Conservation (phyloP, 1,140 invertebrate genomes). For the Halotydeus destructor region DNA sequence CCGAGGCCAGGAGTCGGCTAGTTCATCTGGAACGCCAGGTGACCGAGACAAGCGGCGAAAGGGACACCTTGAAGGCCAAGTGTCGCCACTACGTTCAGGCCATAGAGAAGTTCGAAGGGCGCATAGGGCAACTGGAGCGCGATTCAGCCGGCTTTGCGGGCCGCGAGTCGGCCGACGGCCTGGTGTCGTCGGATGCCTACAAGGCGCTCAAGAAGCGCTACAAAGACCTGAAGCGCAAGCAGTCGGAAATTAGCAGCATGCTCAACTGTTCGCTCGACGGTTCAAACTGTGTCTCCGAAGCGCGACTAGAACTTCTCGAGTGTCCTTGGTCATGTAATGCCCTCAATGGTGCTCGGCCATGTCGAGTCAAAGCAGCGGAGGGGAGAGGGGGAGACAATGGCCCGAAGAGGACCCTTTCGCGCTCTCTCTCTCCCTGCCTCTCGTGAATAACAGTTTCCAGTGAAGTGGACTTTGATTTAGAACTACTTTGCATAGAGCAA, state of each 20-base stretch:
- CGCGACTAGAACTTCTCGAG: too few relatives aligned
- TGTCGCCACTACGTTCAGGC: background rate
- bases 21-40: constrained; percentile 2
- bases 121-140: background rate
- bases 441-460: too few relatives aligned
- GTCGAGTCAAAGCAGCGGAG: too few relatives aligned
- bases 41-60: background rate
- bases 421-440: too few relatives aligned
- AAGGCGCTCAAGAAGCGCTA: constrained; percentile 4
- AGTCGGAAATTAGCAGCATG: background rate
- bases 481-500: too few relatives aligned
- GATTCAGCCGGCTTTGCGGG: too few relatives aligned
- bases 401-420: too few relatives aligned
- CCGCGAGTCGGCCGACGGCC: background rate
- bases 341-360: too few relatives aligned
- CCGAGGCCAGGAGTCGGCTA: constrained; percentile 2
- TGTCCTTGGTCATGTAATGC: too few relatives aligned
- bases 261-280: background rate
- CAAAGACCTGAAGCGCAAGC: constrained; percentile 4
- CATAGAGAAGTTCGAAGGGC: background rate
- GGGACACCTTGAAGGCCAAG: constrained; percentile 1
- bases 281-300: too few relatives aligned
- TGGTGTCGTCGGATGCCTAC: background rate
- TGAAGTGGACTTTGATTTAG: too few relatives aligned
- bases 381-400: too few relatives aligned